Evolutionary conservation across 2,797 vertebrate species (phyloP).

Genomic region (Paguma larvata): DNA sequence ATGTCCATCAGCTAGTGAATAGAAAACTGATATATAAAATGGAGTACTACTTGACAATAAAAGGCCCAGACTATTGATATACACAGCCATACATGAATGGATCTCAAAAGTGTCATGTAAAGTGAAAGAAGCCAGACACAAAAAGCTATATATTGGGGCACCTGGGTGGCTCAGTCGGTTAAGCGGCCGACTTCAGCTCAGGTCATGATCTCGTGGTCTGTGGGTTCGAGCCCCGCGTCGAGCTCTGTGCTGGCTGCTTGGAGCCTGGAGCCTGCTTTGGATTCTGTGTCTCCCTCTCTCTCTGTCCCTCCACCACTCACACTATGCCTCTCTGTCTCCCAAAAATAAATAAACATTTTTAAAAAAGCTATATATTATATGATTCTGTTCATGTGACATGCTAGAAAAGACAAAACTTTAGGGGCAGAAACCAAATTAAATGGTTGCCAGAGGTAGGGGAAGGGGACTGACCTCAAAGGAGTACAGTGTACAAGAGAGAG

Average conservation of each 20-base stretch:
- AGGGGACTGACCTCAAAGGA: not conserved
- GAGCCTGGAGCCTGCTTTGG: no score
- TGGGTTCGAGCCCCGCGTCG: no score
- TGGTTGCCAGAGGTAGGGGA: not conserved
- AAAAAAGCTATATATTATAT: not conserved
- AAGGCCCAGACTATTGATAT: not conserved
- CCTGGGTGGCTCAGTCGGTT: no score
- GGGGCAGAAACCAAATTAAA: slow-evolving; percentile 25
- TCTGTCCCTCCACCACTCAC: no score
- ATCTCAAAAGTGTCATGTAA: slow-evolving; percentile 4
- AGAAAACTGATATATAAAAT: not conserved
- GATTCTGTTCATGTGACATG: slow-evolving; percentile 18
- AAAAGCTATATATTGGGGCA: not conserved
- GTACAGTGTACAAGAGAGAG: not conserved
- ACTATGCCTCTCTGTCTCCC: no score
- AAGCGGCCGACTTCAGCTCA: no score
- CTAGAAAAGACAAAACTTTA: slow-evolving; percentile 3
- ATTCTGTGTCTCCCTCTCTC: no score
- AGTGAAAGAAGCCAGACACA: slow-evolving; percentile 39
- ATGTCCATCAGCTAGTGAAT: not conserved
- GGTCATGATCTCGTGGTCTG: no score
- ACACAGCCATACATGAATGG: not conserved
- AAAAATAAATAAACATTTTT: no score
- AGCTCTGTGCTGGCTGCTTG: no score
- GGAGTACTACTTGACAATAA: not conserved